Conservation (phyloP, 2,113 vertebrate species). For the Platichthys stellatus region DNA sequence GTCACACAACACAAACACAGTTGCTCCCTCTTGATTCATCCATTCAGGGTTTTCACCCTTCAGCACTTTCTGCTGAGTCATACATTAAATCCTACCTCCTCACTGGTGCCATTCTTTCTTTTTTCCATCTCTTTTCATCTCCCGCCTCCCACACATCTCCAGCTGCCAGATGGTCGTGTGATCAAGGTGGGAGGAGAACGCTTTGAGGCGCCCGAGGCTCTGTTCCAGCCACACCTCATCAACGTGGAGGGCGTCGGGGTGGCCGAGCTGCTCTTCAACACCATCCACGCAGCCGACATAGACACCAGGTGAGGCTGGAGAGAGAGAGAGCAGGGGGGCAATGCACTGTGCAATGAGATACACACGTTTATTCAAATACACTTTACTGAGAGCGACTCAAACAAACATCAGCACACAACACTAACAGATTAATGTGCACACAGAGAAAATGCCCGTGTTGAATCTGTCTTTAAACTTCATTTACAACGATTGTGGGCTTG, state of each 20-base stretch:
- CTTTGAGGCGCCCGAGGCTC: conserved; percentile 96
- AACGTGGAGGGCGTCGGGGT: conserved; percentile 98
- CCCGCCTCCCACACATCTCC: conserved; percentile 57
- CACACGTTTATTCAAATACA: not conserved
- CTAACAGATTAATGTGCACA: not conserved
- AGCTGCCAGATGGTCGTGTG: conserved; percentile 98
- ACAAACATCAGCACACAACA: not conserved
- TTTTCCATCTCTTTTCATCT: conserved; percentile 23
- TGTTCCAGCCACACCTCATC: conserved; percentile 99
- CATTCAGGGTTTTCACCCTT: conserved; percentile 18
- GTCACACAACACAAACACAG: not conserved
- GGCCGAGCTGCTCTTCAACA: conserved; percentile 98
- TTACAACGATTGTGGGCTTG: not conserved
- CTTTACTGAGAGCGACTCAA: not conserved
- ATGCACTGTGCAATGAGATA: not conserved
- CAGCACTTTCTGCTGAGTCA: conserved; percentile 27
- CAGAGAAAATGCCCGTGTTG: not conserved
- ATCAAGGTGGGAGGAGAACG: conserved; percentile 99
- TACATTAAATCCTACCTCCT: conserved; percentile 37
- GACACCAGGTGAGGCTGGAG: conserved; percentile 89
- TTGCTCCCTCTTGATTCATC: conserved; percentile 1
- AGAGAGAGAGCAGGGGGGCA: not conserved
- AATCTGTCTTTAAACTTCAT: not conserved
- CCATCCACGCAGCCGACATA: conserved; percentile 98
- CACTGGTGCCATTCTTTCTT: conserved; percentile 29